phyloP scores from a whole-genome alignment of 1,140 invertebrate genomes.

The Maniola jurtina region DNA sequence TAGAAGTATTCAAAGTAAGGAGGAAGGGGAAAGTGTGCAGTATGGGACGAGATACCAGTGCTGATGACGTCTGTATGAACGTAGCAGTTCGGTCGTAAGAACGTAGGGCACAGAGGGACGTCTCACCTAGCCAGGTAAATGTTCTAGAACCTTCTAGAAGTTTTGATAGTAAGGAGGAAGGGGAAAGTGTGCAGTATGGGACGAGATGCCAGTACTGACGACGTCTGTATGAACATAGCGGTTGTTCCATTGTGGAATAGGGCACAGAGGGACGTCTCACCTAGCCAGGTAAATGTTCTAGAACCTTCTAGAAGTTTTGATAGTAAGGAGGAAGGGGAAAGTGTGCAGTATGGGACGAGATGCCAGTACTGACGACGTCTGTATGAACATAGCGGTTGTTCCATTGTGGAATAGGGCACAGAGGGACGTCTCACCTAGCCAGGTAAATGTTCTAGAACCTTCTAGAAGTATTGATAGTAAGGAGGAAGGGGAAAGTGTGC shows the following conservation, averaged over 20 bases:
- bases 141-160: neutral
- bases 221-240: slow-evolving; percentile 69
- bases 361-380: slow-evolving; percentile 68
- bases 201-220: slow-evolving; percentile 67
- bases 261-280: slow-evolving; percentile 33
- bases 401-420: slow-evolving; percentile 44
- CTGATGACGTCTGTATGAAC: slow-evolving; percentile 68
- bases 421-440: slow-evolving; percentile 32
- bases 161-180: too few species aligned
- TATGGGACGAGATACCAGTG: slow-evolving; percentile 63
- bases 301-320: neutral
- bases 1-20: slow-evolving; percentile 29
- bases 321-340: slow-evolving; percentile 61
- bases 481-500: slow-evolving; percentile 44
- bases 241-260: slow-evolving; percentile 56
- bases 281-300: neutral
- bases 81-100: slow-evolving; percentile 68
- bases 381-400: slow-evolving; percentile 68
- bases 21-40: slow-evolving; percentile 67
- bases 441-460: neutral
- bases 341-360: slow-evolving; percentile 62
- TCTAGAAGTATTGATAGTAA: neutral
- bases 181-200: slow-evolving; percentile 61
- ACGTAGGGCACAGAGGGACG: slow-evolving; percentile 37
- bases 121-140: neutral